Percentiles rank a stretch among this genome's conserved stretches.
phyloP scores from a whole-genome alignment of 2,113 vertebrate species.

The Chrysemys picta region DNA sequence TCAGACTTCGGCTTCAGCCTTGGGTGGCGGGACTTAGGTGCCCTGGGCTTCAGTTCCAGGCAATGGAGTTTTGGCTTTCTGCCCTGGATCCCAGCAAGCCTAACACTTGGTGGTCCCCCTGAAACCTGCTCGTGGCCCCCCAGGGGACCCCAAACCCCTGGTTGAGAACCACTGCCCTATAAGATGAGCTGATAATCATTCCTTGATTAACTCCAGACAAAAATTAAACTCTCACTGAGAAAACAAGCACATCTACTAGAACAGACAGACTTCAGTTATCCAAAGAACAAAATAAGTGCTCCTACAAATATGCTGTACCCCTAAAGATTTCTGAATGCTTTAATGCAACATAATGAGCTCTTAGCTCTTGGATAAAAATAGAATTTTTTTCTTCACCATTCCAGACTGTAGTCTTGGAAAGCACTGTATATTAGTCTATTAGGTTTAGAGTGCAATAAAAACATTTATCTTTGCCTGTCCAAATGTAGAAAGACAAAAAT shows the following conservation, averaged over 20 bases:
- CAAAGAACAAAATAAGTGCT: background rate
- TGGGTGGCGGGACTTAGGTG: no score
- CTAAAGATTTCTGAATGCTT: background rate
- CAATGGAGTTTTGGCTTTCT: no score
- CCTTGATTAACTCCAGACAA: background rate
- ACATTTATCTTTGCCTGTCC: background rate
- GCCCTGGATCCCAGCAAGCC: no score
- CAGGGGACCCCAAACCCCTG: no score
- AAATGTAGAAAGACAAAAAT: slow-evolving; percentile 45
- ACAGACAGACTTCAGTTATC: slow-evolving; percentile 5
- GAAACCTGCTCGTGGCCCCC: no score
- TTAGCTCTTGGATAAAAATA: background rate
- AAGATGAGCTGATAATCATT: background rate
- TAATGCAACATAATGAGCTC: background rate
- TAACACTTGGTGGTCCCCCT: no score
- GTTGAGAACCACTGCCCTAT: background rate
- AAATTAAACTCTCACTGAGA: slow-evolving; percentile 6
- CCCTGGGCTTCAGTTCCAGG: no score
- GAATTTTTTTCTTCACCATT: background rate
- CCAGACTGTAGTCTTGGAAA: slow-evolving; percentile 15
- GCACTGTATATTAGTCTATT: background rate
- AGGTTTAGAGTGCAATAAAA: background rate
- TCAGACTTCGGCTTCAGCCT: no score
- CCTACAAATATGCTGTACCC: background rate
- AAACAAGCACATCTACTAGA: background rate